A percentile compares a stretch with the other conserved stretches of the same genome.
phyloP scores from a whole-genome alignment of 2,888 invertebrate species.

The Calephelis perditalis region DNA sequence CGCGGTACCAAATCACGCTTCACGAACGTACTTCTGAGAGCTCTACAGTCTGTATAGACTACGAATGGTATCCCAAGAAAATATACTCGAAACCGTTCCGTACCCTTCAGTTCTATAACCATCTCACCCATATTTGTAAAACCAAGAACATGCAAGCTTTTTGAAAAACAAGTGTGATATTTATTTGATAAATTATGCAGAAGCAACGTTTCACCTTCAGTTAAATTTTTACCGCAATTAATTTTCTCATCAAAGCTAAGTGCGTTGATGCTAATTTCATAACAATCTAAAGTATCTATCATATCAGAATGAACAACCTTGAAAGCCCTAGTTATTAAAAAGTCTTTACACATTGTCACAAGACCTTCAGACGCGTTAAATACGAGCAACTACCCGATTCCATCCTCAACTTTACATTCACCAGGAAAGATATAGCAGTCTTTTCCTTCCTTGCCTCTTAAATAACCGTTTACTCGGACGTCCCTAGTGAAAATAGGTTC shows the following conservation, averaged over 20 bases:
- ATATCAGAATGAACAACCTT: neutral
- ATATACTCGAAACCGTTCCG: constrained; percentile 26
- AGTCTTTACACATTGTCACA: neutral
- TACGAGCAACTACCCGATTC: neutral
- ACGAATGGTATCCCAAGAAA: constrained; percentile 26
- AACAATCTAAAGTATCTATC: neutral
- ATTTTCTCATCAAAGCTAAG: neutral
- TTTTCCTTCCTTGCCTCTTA: neutral
- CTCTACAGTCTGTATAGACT: constrained; percentile 29
- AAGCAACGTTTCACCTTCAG: constrained; percentile 20
- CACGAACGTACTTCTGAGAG: constrained; percentile 24
- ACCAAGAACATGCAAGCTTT: neutral
- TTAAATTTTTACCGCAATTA: neutral
- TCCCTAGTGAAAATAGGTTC: neutral
- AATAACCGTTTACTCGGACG: neutral
- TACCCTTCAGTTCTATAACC: neutral
- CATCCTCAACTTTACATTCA: neutral
- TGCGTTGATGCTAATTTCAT: neutral
- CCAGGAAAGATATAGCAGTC: neutral
- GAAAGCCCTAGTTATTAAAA: neutral
- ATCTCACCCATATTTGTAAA: neutral
- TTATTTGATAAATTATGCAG: neutral
- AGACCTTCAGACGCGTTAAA: neutral
- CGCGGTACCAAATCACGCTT: neutral
- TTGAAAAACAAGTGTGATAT: neutral